Evolutionary conservation across 2,113 vertebrate species (phyloP), one percentile per base, ranked within the genome.

Genomic region (Chloropsis hardwickii): DNA sequence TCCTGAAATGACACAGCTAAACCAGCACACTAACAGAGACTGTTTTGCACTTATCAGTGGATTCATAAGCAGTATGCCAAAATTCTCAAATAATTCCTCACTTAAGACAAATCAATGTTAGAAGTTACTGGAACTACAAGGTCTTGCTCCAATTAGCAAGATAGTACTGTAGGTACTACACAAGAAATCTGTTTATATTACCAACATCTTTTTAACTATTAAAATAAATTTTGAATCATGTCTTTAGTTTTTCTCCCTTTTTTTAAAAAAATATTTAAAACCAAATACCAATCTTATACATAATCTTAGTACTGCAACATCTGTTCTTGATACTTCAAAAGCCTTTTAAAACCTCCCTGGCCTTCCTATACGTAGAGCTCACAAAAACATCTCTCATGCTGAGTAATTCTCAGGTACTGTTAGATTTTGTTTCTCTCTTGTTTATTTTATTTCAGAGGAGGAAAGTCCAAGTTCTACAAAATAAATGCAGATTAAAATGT

Each of bases 211-310:
- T 58, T 50, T 31, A 76, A 13, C 11, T 40, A 48, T n/a, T 40
- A 60, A 56, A 74, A 72, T 21, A 1, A 39, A 25, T 44, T 56
- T 53, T 25, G 48, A 83, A 70, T 19, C 5, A 73, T 3, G 3
- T 15, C 60, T 44, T 44, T 14, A 1, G 11, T 0, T 58, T 60
- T 40, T 29, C 5, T 19, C 1, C 7, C 31, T 47, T 42, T 11
- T 28, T 53, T 40, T 4, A 12, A n/a, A n/a, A n/a, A n/a, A n/a
- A 1, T 65, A 51, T 64, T 82, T 80, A 61, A 90, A 92, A 50
- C 2, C 17, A 70, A 47, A 51, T 8, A 5, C 31, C 25, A 58
- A 37, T 7, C 25, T 70, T 65, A 27, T 5, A 84, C 22, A 6
- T 11, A 0, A 42, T 42, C 15, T 47, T 39, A 27, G 7, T 44